These are phyloP conservation scores for Procavia capensis DNA, from an alignment of 2,113 vertebrate genomes.

Conservation along the genomic window DNA sequence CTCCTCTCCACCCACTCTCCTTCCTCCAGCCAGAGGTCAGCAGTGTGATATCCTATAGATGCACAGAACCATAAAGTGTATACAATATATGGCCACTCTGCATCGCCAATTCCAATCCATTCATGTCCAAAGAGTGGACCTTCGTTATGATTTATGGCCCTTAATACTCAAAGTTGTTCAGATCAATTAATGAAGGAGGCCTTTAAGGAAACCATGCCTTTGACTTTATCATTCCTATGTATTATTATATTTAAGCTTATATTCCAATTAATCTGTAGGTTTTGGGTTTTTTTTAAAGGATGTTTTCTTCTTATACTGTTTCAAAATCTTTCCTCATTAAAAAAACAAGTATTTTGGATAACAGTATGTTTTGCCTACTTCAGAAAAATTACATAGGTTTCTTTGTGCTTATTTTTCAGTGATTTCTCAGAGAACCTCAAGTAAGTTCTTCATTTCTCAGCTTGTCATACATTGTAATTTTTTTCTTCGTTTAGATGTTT, in stretches of 20 bases:
- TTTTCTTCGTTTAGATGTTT: conserved; percentile 1
- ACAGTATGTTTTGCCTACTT: background rate
- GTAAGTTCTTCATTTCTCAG: conserved; percentile 56
- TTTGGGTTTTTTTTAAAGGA: background rate
- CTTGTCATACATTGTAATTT: background rate
- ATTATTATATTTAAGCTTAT: background rate
- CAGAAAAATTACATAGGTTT: conserved; percentile 49
- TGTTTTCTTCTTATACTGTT: background rate
- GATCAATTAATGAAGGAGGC: background rate
- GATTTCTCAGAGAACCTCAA: conserved; percentile 58
- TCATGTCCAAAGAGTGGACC: too few relatives aligned
- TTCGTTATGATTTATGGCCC: background rate
- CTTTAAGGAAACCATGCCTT: background rate
- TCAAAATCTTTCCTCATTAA: background rate
- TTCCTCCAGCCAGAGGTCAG: too few relatives aligned
- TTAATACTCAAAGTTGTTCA: background rate
- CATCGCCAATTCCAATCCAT: too few relatives aligned
- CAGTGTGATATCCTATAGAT: too few relatives aligned
- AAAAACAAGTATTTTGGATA: background rate
- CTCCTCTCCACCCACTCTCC: too few relatives aligned
- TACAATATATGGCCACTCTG: too few relatives aligned
- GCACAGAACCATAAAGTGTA: too few relatives aligned
- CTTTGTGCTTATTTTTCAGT: conserved; percentile 53
- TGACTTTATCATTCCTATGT: background rate
- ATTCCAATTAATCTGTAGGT: background rate